phyloP scores from a whole-genome alignment of 2,797 vertebrate species.

The Schizopygopsis malacanthus region DNA sequence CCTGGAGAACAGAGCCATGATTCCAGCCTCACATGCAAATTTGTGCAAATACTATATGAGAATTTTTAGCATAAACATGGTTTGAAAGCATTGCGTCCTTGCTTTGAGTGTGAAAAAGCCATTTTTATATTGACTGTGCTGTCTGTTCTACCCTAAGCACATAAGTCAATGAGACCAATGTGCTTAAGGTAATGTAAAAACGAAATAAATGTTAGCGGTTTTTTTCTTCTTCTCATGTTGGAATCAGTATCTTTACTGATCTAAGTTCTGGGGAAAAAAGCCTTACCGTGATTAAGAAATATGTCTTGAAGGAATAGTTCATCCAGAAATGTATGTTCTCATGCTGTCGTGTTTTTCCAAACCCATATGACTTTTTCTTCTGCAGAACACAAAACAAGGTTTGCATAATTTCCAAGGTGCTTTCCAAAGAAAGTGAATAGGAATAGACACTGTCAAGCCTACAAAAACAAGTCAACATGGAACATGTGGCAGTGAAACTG shows the following conservation, averaged over 20 bases:
- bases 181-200: slow-evolving; percentile 74
- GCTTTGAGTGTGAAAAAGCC: slow-evolving; percentile 87
- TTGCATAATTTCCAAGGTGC: slow-evolving; percentile 12
- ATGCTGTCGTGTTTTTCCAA: background rate
- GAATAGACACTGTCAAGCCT: background rate
- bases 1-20: slow-evolving; percentile 65
- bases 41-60: slow-evolving; percentile 79
- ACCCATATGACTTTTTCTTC: background rate
- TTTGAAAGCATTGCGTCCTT: slow-evolving; percentile 82
- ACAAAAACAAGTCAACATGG: background rate
- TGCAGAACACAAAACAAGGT: background rate
- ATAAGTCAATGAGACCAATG: slow-evolving; percentile 74
- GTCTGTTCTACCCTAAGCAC: slow-evolving; percentile 84
- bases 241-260: slow-evolving; percentile 71
- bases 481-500: background rate
- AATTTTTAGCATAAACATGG: slow-evolving; percentile 83
- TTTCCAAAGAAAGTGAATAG: background rate
- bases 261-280: slow-evolving; percentile 48
- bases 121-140: slow-evolving; percentile 87
- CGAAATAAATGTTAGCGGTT: slow-evolving; percentile 83
- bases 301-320: background rate
- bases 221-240: slow-evolving; percentile 65
- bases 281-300: background rate
- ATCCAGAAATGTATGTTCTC: background rate
- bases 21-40: slow-evolving; percentile 76